Evolutionary conservation across 1,140 invertebrate genomes (phyloP).

Genomic region (Drosophila subpulchrella): DNA sequence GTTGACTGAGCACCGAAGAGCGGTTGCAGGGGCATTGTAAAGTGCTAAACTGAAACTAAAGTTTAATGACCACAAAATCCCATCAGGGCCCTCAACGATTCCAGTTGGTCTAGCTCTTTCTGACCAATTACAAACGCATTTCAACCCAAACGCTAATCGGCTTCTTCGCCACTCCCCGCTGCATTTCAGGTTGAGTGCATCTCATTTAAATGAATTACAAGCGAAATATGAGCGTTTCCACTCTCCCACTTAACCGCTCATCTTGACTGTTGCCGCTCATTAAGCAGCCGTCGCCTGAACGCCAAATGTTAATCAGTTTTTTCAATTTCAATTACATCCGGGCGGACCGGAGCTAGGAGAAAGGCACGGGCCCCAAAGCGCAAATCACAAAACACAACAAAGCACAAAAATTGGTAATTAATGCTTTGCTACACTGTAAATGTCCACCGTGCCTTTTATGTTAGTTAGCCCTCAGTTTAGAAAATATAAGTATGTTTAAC

Average conservation of each 20-base stretch:
- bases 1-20: constrained; percentile 15
- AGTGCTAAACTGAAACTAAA: constrained; percentile 48
- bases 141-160: constrained; percentile 62
- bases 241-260: constrained; percentile 1
- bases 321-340: constrained; percentile 41
- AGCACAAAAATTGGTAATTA: constrained; percentile 70
- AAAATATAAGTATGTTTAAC: too few species aligned
- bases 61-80: constrained; percentile 73
- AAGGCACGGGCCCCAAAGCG: constrained; percentile 24
- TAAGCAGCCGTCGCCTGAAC: constrained; percentile 45
- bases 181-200: constrained; percentile 78
- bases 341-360: not conserved
- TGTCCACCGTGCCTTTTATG: too few species aligned
- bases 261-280: constrained; percentile 43
- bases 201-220: constrained; percentile 81
- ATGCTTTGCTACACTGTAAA: constrained; percentile 31
- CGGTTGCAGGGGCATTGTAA: constrained; percentile 25
- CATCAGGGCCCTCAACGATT: constrained; percentile 32
- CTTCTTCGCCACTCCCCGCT: constrained; percentile 10
- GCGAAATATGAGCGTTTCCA: constrained; percentile 65
- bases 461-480: too few species aligned
- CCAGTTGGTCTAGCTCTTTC: constrained; percentile 37
- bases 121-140: constrained; percentile 76
- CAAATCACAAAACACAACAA: constrained; percentile 71
- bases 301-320: constrained; percentile 73